phyloP scores from a whole-genome alignment of 2,113 vertebrate genomes.

The Petrocephalus zakoni region DNA sequence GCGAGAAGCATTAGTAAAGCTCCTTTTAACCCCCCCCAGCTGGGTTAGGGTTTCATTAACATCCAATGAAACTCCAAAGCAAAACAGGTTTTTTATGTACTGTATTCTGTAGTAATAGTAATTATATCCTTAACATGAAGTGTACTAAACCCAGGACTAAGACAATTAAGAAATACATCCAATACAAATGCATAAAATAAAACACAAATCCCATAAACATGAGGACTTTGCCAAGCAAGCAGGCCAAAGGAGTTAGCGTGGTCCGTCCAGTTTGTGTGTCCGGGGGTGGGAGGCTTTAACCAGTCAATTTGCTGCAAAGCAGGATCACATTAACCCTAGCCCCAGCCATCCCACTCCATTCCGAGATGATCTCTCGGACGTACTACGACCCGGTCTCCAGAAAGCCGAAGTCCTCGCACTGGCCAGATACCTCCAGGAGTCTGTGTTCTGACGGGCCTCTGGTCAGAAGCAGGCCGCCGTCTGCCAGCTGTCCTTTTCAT shows the following conservation, averaged over 20 bases:
- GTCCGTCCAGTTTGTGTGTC: not conserved
- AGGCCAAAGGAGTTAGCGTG: not conserved
- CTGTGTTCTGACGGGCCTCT: not conserved
- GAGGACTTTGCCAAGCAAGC: not conserved
- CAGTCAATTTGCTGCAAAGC: not conserved
- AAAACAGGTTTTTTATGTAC: slow-evolving; percentile 6
- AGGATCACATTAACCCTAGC: not conserved
- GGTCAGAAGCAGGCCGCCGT: not conserved
- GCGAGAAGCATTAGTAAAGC: not conserved
- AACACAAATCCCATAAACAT: not conserved
- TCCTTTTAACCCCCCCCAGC: not conserved
- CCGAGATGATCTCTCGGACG: not conserved
- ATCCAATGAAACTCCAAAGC: not conserved
- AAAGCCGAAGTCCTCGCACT: not conserved
- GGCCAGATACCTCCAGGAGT: not conserved
- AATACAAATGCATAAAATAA: not conserved
- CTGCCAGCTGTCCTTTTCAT: not conserved
- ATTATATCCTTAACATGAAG: not conserved
- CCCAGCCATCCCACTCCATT: not conserved
- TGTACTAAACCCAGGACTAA: not conserved
- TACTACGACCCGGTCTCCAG: not conserved
- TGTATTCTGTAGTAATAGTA: not conserved
- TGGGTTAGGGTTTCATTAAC: not conserved
- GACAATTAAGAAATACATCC: not conserved
- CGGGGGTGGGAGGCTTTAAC: not conserved